Conservation (phyloP, 1,140 invertebrate genomes). For the Globodera rostochiensis region DNA sequence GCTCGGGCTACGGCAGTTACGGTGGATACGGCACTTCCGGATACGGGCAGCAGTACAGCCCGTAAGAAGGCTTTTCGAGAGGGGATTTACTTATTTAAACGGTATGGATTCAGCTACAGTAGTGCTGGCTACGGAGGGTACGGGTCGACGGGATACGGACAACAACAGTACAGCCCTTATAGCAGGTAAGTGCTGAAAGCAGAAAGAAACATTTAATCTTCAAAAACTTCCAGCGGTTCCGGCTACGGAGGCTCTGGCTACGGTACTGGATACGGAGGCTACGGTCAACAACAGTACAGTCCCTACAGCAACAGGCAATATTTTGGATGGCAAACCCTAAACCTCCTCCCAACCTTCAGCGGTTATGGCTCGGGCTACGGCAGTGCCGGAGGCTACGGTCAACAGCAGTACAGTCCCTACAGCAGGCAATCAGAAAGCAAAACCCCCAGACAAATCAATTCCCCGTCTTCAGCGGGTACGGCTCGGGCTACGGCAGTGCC, state of each 20-base stretch:
- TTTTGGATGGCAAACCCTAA: neutral
- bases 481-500: neutral
- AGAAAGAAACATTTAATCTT: too few species aligned
- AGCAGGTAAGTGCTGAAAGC: neutral
- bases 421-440: too few species aligned
- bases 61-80: neutral
- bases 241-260: too few species aligned
- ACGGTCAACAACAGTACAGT: neutral
- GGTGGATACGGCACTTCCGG: neutral
- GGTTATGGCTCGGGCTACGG: neutral
- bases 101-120: neutral
- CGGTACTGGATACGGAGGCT: neutral
- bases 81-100: too few species aligned
- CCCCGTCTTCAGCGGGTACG: neutral
- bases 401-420: neutral
- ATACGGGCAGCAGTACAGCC: neutral
- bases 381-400: neutral
- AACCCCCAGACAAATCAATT: neutral
- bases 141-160: neutral
- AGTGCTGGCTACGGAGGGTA: neutral
- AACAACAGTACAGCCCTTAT: slow-evolving; percentile 9
- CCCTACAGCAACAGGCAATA: slow-evolving; percentile 2
- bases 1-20: neutral
- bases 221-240: too few species aligned
- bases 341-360: neutral